Evolutionary conservation across 2,888 invertebrate species (phyloP).

Genomic region (Ellobium chinense): DNA sequence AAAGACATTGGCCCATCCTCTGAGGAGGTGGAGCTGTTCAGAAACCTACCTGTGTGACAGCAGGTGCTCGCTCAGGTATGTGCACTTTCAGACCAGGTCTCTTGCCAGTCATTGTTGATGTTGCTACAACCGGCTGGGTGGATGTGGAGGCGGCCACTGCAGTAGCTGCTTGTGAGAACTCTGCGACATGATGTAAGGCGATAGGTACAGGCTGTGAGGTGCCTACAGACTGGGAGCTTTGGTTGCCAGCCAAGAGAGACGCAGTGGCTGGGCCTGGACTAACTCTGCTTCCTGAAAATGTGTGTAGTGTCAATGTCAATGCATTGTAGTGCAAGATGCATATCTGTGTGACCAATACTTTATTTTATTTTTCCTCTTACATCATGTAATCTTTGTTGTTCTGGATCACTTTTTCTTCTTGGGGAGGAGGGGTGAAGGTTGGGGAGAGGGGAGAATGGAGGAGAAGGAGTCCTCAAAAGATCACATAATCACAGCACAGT

Average conservation of each 20-base stretch:
- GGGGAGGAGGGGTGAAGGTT: too few species aligned
- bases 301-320: too few species aligned
- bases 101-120: constrained; percentile 39
- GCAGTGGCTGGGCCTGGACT: constrained; percentile 51
- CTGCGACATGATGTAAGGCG: constrained; percentile 36
- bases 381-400: too few species aligned
- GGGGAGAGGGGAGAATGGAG: too few species aligned
- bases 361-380: too few species aligned
- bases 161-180: constrained; percentile 1
- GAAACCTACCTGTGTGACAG: constrained; percentile 40
- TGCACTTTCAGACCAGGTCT: constrained; percentile 66
- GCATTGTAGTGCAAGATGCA: too few species aligned
- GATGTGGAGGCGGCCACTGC: constrained; percentile 27
- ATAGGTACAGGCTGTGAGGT: constrained; percentile 51
- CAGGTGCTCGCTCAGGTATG: constrained; percentile 59
- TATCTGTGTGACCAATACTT: too few species aligned
- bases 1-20: too few species aligned
- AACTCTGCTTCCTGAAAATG: constrained; percentile 47
- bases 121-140: constrained; percentile 19
- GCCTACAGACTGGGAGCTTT: constrained; percentile 37
- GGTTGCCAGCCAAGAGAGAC: constrained; percentile 48
- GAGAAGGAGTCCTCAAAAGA: too few species aligned
- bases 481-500: too few species aligned
- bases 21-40: too few species aligned
- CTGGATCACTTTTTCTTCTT: too few species aligned